Evolutionary conservation across 1,140 invertebrate genomes (phyloP), one percentile per base, ranked within the genome.

Genomic region (Brachionus sp.): DNA sequence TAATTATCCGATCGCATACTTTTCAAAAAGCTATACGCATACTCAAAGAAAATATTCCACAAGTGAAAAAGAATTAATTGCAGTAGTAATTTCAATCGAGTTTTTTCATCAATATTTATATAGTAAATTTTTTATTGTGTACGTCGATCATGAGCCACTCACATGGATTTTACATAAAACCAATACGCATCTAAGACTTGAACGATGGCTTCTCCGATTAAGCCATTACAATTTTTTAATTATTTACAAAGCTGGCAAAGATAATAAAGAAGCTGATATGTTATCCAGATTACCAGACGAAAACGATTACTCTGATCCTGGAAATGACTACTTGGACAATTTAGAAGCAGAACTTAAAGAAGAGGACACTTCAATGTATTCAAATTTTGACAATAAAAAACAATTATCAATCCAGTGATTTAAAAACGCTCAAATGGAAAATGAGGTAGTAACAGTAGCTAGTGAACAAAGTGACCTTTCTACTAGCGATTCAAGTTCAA

Each of bases 101-200:
- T 86, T 85, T 66, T 89, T 90, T 84, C 86, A 89, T 50, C 62
- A 88, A 53, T 90, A 87, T 78, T 46, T 90, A 5, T 88, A 86
- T 82, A 90, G 89, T 2, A 75, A 87, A 13, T 68, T 87, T 37
- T 90, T 91, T 83, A 88, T 83, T 3, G 78, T 91, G 5, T 84
- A 86, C 12, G 91, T 89, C 1, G 89, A 91, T 82, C 89, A 91
- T 73, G 88, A 77, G n/a, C 88, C 90, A 0, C 80, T 91, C 35
- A 83, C 86, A 7, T 53, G 50, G 16, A 88, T 89, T 87, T 88
- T 53, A 84, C 84, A 6, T 82, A 84, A 0, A 84, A 85, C 23
- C 85, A 84, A 29, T 12, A 35, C 12, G 42, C 16, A 46, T 16
- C 16, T 6, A 44, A 19, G 75, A 44, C 75, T 77, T 13, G 25